A percentile compares a stretch with the other conserved stretches of the same genome.
Evolutionary conservation across 2,888 invertebrate species (phyloP).

Genomic region (Volucella zonaria): DNA sequence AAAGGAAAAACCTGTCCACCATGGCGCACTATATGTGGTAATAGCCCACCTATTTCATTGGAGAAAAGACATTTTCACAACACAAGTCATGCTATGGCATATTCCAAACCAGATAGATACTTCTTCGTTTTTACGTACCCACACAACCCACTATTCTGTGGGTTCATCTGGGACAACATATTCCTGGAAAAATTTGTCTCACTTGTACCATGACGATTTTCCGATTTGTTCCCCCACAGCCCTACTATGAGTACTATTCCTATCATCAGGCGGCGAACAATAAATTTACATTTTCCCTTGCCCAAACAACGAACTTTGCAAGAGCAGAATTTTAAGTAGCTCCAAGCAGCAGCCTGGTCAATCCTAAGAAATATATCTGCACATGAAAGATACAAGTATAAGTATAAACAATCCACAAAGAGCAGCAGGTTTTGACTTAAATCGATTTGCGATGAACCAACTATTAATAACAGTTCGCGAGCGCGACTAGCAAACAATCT

Average conservation of each 20-base stretch:
- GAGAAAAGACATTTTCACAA: conserved; percentile 35
- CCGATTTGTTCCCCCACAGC: conserved; percentile 55
- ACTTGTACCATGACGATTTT: conserved; percentile 73
- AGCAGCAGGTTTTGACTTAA: conserved; percentile 61
- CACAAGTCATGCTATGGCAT: conserved; percentile 34
- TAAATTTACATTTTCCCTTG: conserved; percentile 62
- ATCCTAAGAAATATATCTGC: conserved; percentile 26
- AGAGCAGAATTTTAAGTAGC: conserved; percentile 68
- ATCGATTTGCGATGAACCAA: conserved; percentile 72
- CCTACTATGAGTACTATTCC: conserved; percentile 26
- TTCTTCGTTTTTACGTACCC: conserved; percentile 2
- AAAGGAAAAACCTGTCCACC: conserved; percentile 12
- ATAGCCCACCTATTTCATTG: conserved; percentile 56
- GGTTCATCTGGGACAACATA: conserved; percentile 39
- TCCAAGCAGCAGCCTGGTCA: conserved; percentile 28
- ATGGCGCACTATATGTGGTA: conserved; percentile 13
- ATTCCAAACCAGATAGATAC: conserved; percentile 51
- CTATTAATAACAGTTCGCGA: conserved; percentile 72
- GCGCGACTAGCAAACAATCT: conserved; percentile 51
- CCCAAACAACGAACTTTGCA: conserved; percentile 7
- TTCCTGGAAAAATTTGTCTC: conserved; percentile 71
- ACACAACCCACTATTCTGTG: conserved; percentile 9
- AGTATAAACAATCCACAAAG: neutral
- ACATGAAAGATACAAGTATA: conserved; percentile 19
- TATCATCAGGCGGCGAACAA: conserved; percentile 12